These are phyloP conservation scores for Amorpha juglandis DNA, from an alignment of 2,888 invertebrate genomes.

Conservation along the genomic window DNA sequence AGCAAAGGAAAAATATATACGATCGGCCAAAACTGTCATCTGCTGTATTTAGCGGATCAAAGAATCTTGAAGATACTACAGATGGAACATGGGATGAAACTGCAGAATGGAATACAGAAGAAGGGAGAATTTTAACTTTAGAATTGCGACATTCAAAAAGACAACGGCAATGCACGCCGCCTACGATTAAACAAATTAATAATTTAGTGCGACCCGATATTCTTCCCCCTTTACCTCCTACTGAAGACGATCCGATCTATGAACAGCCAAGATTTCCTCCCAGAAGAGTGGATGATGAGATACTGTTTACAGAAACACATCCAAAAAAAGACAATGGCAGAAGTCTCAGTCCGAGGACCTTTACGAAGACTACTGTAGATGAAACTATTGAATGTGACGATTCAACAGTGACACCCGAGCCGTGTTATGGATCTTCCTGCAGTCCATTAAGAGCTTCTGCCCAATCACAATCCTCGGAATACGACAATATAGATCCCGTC, in stretches of 20 bases:
- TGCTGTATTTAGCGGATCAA: slow-evolving; percentile 60
- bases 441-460: slow-evolving; percentile 81
- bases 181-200: slow-evolving; percentile 74
- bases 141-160: slow-evolving; percentile 90
- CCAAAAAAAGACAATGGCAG: slow-evolving; percentile 89
- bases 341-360: slow-evolving; percentile 82
- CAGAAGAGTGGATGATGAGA: slow-evolving; percentile 72
- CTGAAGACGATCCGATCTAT: slow-evolving; percentile 81
- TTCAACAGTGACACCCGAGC: slow-evolving; percentile 53
- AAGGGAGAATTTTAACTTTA: slow-evolving; percentile 87
- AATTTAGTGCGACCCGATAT: slow-evolving; percentile 87
- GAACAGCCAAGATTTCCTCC: slow-evolving; percentile 85
- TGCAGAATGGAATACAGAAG: slow-evolving; percentile 75
- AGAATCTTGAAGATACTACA: slow-evolving; percentile 56
- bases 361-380: slow-evolving; percentile 55
- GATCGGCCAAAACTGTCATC: slow-evolving; percentile 68
- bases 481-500: slow-evolving; percentile 64
- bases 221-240: slow-evolving; percentile 86
- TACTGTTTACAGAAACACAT: slow-evolving; percentile 64
- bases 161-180: slow-evolving; percentile 86
- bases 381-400: slow-evolving; percentile 49
- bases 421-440: slow-evolving; percentile 58
- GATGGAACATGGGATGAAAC: slow-evolving; percentile 66
- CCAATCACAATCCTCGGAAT: slow-evolving; percentile 79
- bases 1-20: slow-evolving; percentile 82